Evolutionary conservation across 1,140 invertebrate genomes (phyloP), one percentile per base, ranked within the genome.

Genomic region (Camponotus floridanus): DNA sequence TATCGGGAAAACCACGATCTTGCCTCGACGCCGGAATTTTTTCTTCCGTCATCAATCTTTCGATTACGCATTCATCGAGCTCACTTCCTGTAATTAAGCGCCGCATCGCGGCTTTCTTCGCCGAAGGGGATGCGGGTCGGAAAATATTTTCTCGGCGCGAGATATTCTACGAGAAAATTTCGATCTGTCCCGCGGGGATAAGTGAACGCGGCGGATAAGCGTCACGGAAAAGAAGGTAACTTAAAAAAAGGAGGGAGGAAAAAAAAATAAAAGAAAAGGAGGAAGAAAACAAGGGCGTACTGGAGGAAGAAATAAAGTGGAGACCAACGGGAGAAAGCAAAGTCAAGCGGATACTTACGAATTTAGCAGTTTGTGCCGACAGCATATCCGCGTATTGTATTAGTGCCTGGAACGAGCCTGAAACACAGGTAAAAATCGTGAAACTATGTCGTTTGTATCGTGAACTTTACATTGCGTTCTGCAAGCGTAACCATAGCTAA

Each of bases 381-480:
- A 98, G 97, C 83, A 99, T 98, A 95, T 99, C 99, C 88, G 98
- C 97, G 95, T 99, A 99, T 96, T 99, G 99, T 95, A 99, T 99
- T 91, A 99, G 96, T 83, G 99, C 99, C 97, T 99, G 99, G 97
- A 99, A 99, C 96, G 98, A 98, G 96, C 98, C 98, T 99, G 96
- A 87, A 97, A 97, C 93, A 89, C 68, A 88, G 36, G 65, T 79
- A 67, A 68, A 85, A 86, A 70, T 0, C 31, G 1, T 86, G 13
- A 68, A 15, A 83, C 45, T 4, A 51, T 21, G 45, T 39, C 62
- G 80, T 78, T 2, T 33, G 26, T 26, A 13, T 15, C 8, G 26
- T 65, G 7, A 85, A 33, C 42, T 85, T 85, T 85, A 81, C 26
- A 1, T 26, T 26, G 55, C 45, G 42, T 42, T 26, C 45, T 26